A percentile compares a stretch with the other conserved stretches of the same genome.
Conservation (phyloP, 1,140 invertebrate species). For the Adoxophyes honmai region DNA sequence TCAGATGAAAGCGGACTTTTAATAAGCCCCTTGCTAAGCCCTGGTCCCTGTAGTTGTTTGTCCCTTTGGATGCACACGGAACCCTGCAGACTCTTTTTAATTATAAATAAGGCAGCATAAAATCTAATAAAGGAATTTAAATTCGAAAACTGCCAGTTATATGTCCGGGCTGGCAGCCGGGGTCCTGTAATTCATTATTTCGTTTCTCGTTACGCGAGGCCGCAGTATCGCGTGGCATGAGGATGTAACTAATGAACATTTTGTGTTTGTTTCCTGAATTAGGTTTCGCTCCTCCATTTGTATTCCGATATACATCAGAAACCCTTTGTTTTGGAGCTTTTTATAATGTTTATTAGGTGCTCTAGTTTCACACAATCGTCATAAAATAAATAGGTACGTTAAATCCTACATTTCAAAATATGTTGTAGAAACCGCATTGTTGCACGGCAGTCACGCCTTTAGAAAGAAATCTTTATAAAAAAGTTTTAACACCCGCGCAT, state of each 20-base stretch:
- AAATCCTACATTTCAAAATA: too few species aligned
- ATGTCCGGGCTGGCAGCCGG: not conserved
- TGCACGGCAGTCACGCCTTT: too few species aligned
- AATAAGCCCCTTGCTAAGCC: too few species aligned
- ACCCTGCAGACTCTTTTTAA: too few species aligned
- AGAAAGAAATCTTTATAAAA: too few species aligned
- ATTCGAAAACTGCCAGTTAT: not conserved
- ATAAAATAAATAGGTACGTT: not conserved
- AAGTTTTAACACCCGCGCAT: too few species aligned
- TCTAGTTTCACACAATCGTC: not conserved
- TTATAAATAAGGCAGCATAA: too few species aligned
- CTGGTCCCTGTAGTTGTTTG: too few species aligned
- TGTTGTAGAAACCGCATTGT: too few species aligned
- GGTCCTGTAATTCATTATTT: constrained; percentile 15
- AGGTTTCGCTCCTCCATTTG: constrained; percentile 4
- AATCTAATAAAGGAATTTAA: not conserved
- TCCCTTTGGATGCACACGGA: too few species aligned
- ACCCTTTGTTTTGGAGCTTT: not conserved
- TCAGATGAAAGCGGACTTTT: too few species aligned
- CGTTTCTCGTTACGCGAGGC: constrained; percentile 3
- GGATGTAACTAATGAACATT: constrained; percentile 10
- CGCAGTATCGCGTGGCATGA: not conserved
- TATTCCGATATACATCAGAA: not conserved
- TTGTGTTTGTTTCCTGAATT: constrained; percentile 10
- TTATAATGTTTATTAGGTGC: not conserved